phyloP scores from a whole-genome alignment of 1,140 invertebrate species.

The Chlorops oryzae region DNA sequence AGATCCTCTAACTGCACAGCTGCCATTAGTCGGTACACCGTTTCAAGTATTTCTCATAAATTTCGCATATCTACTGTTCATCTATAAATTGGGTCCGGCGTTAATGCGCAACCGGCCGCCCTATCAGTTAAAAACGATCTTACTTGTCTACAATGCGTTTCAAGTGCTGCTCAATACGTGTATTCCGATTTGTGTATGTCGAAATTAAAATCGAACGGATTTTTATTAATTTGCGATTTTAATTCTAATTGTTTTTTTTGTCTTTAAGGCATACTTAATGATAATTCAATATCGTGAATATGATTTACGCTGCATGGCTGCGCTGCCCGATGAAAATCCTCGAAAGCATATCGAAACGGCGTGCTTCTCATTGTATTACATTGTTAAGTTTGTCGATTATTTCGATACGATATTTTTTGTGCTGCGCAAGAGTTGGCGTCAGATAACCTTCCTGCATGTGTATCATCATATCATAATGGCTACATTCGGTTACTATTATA shows the following conservation, averaged over 20 bases:
- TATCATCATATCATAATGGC: conserved; percentile 64
- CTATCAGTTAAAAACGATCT: conserved; percentile 61
- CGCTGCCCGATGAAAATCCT: background rate
- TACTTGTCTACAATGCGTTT: conserved; percentile 71
- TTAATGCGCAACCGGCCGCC: conserved; percentile 78
- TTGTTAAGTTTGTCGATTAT: conserved; percentile 52
- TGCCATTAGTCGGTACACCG: conserved; percentile 66
- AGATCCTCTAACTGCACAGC: too few species aligned
- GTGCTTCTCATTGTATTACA: conserved; percentile 39
- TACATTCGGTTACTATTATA: conserved; percentile 15
- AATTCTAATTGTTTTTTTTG: background rate
- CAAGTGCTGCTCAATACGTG: conserved; percentile 49
- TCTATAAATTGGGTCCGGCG: conserved; percentile 55
- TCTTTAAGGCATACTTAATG: too few species aligned
- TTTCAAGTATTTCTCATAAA: conserved; percentile 65
- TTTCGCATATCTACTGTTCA: conserved; percentile 65
- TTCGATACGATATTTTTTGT: conserved; percentile 64
- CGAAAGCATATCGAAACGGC: background rate
- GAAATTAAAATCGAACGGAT: conserved; percentile 5
- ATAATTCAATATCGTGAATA: background rate
- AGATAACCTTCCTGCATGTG: conserved; percentile 72
- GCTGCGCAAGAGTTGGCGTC: conserved; percentile 67
- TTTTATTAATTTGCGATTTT: too few species aligned
- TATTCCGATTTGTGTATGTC: background rate
- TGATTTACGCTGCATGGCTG: background rate